Evolutionary conservation across 2,113 vertebrate genomes (phyloP).

Genomic region (Halichoerus grypus): DNA sequence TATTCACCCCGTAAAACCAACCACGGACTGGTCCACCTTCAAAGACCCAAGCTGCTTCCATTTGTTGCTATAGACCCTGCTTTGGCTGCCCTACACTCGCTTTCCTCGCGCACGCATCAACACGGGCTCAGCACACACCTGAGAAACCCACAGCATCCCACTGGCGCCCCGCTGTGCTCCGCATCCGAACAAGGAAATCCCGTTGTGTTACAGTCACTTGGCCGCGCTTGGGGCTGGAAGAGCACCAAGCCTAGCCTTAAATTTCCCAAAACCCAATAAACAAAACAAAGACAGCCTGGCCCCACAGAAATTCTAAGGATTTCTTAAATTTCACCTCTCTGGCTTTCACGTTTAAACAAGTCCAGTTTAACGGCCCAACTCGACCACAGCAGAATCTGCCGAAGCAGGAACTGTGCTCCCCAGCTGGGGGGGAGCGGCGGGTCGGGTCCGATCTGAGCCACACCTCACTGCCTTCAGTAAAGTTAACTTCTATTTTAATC

Average conservation of each 20-base stretch:
- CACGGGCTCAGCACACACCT: fast-evolving
- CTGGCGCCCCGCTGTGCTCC: not conserved
- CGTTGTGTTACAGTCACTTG: too few relatives aligned
- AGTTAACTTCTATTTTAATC: not conserved
- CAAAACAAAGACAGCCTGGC: constrained; percentile 57
- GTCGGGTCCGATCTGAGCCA: too few relatives aligned
- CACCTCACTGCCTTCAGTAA: not conserved
- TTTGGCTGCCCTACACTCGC: not conserved
- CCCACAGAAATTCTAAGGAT: not conserved
- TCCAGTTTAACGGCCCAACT: not conserved
- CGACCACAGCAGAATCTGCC: not conserved
- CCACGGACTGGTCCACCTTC: not conserved
- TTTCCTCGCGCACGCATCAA: not conserved
- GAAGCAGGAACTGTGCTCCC: not conserved
- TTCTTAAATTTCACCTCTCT: constrained; percentile 53
- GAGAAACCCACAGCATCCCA: not conserved
- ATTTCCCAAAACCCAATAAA: constrained; percentile 50
- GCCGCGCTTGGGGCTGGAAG: not conserved
- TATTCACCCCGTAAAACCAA: not conserved
- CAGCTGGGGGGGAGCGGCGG: too few relatives aligned
- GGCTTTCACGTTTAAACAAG: not conserved
- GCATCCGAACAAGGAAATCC: not conserved
- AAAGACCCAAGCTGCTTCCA: not conserved
- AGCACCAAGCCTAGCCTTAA: not conserved
- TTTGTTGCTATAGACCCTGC: not conserved